Evolutionary conservation across 2,113 vertebrate species (phyloP).

Genomic region (Periophthalmodon schlosseri): DNA sequence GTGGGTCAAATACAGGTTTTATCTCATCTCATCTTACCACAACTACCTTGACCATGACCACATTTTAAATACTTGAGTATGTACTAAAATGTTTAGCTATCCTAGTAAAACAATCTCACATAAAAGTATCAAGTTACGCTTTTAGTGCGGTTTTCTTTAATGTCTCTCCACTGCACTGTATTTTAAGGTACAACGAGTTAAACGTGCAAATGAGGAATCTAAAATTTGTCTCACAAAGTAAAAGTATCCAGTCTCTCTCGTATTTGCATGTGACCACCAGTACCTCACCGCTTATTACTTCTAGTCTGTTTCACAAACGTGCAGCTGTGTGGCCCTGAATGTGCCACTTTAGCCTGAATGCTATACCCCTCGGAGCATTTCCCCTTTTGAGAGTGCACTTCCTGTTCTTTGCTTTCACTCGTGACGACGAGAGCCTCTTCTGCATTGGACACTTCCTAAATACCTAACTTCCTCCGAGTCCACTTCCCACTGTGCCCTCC

Average conservation of each 20-base stretch:
- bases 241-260: too few species aligned
- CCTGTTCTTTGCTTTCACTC: background rate
- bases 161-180: background rate
- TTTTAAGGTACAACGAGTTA: background rate
- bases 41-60: too few species aligned
- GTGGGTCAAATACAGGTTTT: too few species aligned
- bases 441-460: background rate
- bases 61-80: too few species aligned
- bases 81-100: too few species aligned
- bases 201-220: background rate
- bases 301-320: background rate
- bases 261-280: background rate
- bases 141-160: too few species aligned
- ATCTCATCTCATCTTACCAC: too few species aligned
- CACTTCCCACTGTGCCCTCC: background rate
- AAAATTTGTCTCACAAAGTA: too few species aligned
- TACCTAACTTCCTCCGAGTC: background rate
- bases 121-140: too few species aligned
- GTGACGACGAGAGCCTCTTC: background rate
- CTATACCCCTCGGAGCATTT: background rate
- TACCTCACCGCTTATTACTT: background rate
- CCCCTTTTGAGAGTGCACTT: background rate
- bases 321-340: background rate
- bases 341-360: constrained; percentile 5
- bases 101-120: too few species aligned